Evolutionary conservation across 2,888 invertebrate species (phyloP), one percentile per base, ranked within the genome.

Genomic region (Zele albiditarsus): DNA sequence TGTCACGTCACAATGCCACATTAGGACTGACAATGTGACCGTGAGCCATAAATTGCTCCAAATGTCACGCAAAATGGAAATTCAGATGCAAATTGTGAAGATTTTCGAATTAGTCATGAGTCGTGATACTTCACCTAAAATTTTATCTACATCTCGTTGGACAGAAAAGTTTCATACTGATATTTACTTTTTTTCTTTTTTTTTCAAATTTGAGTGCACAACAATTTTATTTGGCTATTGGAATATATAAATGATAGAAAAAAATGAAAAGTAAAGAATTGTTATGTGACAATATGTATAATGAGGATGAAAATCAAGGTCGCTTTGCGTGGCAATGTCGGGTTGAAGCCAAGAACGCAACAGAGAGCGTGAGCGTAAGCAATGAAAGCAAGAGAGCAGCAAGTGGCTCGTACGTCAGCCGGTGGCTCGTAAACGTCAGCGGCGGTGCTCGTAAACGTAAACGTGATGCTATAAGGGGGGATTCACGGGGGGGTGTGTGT

Each of bases 401-500:
- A 89, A 89, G 89, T 89, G 89, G 89, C 89, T 89, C 89, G 89
- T 89, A 89, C 88, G 89, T 89, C 89, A 89, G 89, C 88, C 89
- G 88, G 89, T 88, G 89, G 89, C 89, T 89, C 89, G 89, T 89
- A 89, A 89, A 89, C 89, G 89, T 89, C 89, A 89, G 89, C 89
- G 84, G 85, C 86, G 87, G 86, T 87, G 88, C 86, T 85, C 85
- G 85, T 84, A 85, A 88, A 87, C 89, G 89, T 89, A 89, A 89
- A 89, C 89, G 89, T 86, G 88, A 88, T 87, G 88, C 88, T 89
- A 88, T 89, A 89, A 88, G 88, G 87, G 87, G 88, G 88, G 77
- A 79, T 78, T 78, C 78, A 79, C 74, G 78, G 76, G 78, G 76
- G 77, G 76, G 82, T 81, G 82, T 82, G 80, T 82, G 78, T 82